These are phyloP conservation scores for Chionodraco myersi DNA, from an alignment of 2,113 vertebrate species.

Conservation along the genomic window DNA sequence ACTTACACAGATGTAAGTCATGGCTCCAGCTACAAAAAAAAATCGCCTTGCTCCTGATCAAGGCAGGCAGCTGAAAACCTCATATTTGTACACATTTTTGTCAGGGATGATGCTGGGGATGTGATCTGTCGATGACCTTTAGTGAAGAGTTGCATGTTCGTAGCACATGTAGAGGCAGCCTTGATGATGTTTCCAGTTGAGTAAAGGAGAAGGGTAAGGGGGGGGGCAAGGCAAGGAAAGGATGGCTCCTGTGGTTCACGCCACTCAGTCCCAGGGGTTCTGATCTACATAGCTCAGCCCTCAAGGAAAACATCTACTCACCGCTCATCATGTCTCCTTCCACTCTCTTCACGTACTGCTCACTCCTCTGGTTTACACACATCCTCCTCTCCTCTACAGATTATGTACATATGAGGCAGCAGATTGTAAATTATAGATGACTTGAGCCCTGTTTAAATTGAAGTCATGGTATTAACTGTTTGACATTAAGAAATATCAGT, in stretches of 20 bases:
- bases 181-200: slow-evolving; percentile 8
- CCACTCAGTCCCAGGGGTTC: slow-evolving; percentile 51
- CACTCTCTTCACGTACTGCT: not conserved
- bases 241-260: slow-evolving; percentile 22
- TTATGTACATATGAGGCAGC: slow-evolving; percentile 48
- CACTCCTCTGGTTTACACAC: slow-evolving; percentile 8
- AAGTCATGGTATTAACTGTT: not conserved
- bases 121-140: slow-evolving; percentile 25
- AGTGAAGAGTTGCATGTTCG: slow-evolving; percentile 18
- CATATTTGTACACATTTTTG: not conserved
- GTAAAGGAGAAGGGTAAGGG: no score
- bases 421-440: slow-evolving; percentile 62
- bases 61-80: slow-evolving; percentile 13
- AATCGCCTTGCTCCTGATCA: not conserved
- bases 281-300: slow-evolving; percentile 68
- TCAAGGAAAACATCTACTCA: slow-evolving; percentile 52
- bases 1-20: not conserved
- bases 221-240: not conserved
- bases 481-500: not conserved
- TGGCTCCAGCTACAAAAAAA: not conserved
- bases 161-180: slow-evolving; percentile 10
- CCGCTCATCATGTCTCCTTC: slow-evolving; percentile 4
- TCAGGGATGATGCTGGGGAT: not conserved
- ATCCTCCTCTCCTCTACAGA: not conserved
- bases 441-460: slow-evolving; percentile 35